Conservation (phyloP, 2,797 vertebrate species). For the Malurus splendens region DNA sequence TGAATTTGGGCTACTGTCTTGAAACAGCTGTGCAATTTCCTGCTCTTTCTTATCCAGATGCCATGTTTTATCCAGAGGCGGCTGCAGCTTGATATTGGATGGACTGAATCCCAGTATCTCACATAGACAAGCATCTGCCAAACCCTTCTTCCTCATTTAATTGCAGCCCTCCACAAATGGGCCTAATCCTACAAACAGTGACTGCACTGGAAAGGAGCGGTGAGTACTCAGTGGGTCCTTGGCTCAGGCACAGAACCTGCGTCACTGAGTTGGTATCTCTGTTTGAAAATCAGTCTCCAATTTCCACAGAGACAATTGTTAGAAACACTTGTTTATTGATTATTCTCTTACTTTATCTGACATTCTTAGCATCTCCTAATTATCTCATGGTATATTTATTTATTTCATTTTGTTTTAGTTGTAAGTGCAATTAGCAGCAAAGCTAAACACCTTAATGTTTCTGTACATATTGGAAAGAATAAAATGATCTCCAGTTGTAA, state of each 20-base stretch:
- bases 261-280: neutral
- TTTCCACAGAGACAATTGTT: neutral
- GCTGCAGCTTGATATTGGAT: neutral
- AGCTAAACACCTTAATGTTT: neutral
- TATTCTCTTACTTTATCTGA: neutral
- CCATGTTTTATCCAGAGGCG: neutral
- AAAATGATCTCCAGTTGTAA: neutral
- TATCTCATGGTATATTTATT: neutral
- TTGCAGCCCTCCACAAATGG: neutral
- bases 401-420: neutral
- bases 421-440: neutral
- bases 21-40: neutral
- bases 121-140: neutral
- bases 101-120: neutral
- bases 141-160: neutral
- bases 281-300: neutral
- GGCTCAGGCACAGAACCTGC: neutral
- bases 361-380: neutral
- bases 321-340: neutral
- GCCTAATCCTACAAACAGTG: neutral
- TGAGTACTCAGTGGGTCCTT: neutral
- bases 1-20: neutral
- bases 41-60: neutral
- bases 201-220: rapidly evolving
- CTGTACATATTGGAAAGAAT: neutral